Conservation (phyloP, 2,888 invertebrate genomes). For the Serrognathus titanus region DNA sequence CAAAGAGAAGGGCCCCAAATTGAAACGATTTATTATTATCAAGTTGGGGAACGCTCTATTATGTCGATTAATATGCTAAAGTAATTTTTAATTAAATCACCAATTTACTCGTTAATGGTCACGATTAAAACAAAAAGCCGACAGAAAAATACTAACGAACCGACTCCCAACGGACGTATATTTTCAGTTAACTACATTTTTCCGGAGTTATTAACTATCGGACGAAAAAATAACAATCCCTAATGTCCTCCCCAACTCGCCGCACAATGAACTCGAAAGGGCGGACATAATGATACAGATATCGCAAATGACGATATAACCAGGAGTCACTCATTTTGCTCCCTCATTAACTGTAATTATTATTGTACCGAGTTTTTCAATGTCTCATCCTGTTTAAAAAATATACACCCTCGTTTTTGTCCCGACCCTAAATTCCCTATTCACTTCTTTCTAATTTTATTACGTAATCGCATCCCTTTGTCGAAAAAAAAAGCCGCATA, state of each 20-base stretch:
- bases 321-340: slow-evolving; percentile 38
- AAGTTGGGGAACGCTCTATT: slow-evolving; percentile 31
- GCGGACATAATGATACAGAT: slow-evolving; percentile 39
- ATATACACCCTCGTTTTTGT: not conserved
- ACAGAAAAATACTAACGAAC: slow-evolving; percentile 34
- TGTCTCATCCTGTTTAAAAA: slow-evolving; percentile 3
- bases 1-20: slow-evolving; percentile 36
- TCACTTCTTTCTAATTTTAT: not conserved
- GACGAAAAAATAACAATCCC: slow-evolving; percentile 34
- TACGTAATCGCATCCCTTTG: not conserved
- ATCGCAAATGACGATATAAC: slow-evolving; percentile 38
- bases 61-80: slow-evolving; percentile 37
- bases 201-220: slow-evolving; percentile 30
- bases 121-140: slow-evolving; percentile 38
- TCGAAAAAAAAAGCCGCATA: too few species aligned
- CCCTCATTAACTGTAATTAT: slow-evolving; percentile 43
- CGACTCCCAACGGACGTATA: slow-evolving; percentile 36
- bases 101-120: slow-evolving; percentile 37
- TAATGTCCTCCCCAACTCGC: slow-evolving; percentile 27
- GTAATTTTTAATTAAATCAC: slow-evolving; percentile 39
- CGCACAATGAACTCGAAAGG: slow-evolving; percentile 23
- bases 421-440: not conserved
- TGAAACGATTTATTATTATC: slow-evolving; percentile 44
- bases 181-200: slow-evolving; percentile 35
- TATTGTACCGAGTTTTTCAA: slow-evolving; percentile 7